Base-by-base conservation (phyloP, 2,888 invertebrate genomes). In the Amorpha juglandis region DNA sequence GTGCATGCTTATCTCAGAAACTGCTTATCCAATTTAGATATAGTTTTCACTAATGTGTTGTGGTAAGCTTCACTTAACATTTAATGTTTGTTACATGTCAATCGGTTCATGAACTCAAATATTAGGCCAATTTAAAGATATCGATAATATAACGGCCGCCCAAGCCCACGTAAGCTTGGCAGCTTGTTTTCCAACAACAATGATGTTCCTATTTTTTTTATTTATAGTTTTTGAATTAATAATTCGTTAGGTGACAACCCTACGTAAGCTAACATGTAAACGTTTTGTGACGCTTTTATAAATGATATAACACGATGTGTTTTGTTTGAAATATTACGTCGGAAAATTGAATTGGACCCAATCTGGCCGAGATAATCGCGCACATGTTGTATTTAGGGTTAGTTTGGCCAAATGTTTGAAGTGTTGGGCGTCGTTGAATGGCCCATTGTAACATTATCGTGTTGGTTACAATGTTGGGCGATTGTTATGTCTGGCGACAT, bases 311-410 rank as follows among this genome's bases (percentile, higher is more conserved):
- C 90, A 87, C 85, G 79, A 78, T 77, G 75, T 81, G 86, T 89
- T 88, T 88, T 88, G 89, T 90, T 81, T 91, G 89, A 92, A 90
- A 89, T 90, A 92, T 91, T 89, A 87, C 86, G 77, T 81, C 82
- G 83, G 79, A 79, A 89, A 91, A 91, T 92, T 91, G 88, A 93
- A 93, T 91, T 81, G 86, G 84, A 86, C 86, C 83, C 89, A 90
- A 91, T 92, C 89, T 90, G 86, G 77, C 71, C 78, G 73, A 75
- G 77, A 78, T 79, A 75, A 74, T 68, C 74, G 72, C 72, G 78
- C 87, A 87, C 84, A 87, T 87, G 89, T 78, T 84, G 80, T 76
- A 73, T 71, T 70, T 72, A 71, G 73, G 74, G 72, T 74, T 69
- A 71, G 71, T 71, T 73, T 70, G 70, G 67, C 68, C 74, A 75